These are phyloP conservation scores for Branchinecta lynchi DNA, from an alignment of 1,140 invertebrate species.

Conservation along the genomic window DNA sequence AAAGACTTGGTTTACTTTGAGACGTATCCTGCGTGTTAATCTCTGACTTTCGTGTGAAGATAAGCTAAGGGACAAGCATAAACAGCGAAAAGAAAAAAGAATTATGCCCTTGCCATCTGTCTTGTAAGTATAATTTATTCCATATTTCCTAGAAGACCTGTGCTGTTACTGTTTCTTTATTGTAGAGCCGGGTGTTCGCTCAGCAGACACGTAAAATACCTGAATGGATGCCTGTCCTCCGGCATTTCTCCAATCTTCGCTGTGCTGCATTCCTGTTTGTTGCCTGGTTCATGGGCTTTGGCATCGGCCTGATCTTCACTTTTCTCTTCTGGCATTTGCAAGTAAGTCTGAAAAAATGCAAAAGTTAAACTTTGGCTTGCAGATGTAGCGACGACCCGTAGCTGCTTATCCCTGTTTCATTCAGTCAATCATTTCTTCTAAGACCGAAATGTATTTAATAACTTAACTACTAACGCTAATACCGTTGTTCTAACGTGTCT, in stretches of 20 bases:
- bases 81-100: too few relatives aligned
- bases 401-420: neutral
- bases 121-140: too few relatives aligned
- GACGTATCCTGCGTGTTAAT: too few relatives aligned
- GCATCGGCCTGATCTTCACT: conserved; percentile 96
- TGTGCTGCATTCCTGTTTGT: conserved; percentile 88
- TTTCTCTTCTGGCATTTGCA: conserved; percentile 98
- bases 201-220: conserved; percentile 76
- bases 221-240: conserved; percentile 77
- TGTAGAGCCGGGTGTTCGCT: conserved; percentile 78
- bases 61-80: too few relatives aligned
- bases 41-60: too few relatives aligned
- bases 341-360: conserved; percentile 24
- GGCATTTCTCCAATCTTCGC: conserved; percentile 76
- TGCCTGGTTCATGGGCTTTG: conserved; percentile 97
- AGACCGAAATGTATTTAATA: too few relatives aligned
- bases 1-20: too few relatives aligned
- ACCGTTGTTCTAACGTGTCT: too few relatives aligned
- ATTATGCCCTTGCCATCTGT: too few relatives aligned
- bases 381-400: too few relatives aligned
- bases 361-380: too few relatives aligned
- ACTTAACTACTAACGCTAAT: too few relatives aligned
- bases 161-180: conserved; percentile 25
- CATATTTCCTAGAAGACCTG: neutral
- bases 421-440: neutral